phyloP scores from a whole-genome alignment of 2,888 invertebrate genomes.

The Amiota communis region DNA sequence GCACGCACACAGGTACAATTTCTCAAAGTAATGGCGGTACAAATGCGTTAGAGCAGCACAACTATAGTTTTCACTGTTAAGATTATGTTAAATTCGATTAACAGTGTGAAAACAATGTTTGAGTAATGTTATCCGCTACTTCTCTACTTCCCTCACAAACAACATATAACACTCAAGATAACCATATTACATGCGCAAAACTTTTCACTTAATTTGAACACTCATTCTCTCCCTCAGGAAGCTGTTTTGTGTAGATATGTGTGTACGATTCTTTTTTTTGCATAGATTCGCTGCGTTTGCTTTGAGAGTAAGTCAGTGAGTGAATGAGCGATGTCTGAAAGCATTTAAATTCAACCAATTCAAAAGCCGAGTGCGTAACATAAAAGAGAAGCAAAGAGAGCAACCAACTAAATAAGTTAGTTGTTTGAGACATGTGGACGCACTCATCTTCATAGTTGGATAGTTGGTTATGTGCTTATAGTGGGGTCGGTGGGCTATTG shows the following conservation, averaged over 20 bases:
- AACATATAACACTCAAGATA: too few species aligned
- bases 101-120: background rate
- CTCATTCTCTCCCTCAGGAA: background rate
- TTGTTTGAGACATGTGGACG: background rate
- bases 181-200: background rate
- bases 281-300: conserved; percentile 3
- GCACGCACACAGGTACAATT: conserved; percentile 16
- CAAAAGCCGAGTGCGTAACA: too few species aligned
- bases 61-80: conserved; percentile 43
- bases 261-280: conserved; percentile 15
- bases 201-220: background rate
- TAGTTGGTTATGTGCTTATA: too few species aligned
- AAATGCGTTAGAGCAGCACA: conserved; percentile 50
- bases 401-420: background rate
- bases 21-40: conserved; percentile 31
- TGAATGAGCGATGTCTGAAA: too few species aligned
- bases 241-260: conserved; percentile 28
- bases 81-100: conserved; percentile 36
- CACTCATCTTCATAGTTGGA: background rate
- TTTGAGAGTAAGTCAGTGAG: background rate
- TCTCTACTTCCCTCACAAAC: background rate
- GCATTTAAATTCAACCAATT: too few species aligned
- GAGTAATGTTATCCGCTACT: too few species aligned
- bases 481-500: too few species aligned
- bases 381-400: background rate